Evolutionary conservation across 2,797 vertebrate species (phyloP), one percentile per base, ranked within the genome.

Genomic region (Hyperoplus lanceolatus): DNA sequence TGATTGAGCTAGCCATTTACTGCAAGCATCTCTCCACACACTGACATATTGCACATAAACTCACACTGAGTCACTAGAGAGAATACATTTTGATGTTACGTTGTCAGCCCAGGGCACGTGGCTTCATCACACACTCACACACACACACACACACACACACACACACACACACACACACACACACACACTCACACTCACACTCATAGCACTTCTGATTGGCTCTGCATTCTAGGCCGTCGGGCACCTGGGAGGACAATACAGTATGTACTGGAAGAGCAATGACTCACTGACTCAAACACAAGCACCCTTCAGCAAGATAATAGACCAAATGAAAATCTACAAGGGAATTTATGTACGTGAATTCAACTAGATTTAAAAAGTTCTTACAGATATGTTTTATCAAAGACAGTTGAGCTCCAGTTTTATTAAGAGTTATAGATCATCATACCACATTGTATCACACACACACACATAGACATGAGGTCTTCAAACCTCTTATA

Each of bases 71-170:
- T 73, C 75, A 58, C 56, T 58, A 57, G 58, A 70, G 83, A 79
- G 55, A 18, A 2, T 82, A 70, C 8, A 46, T 38, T 50, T 70
- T 82, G 80, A 86, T 80, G 76, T 73, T 75, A 45, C 70, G 64
- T 72, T 64, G 68, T 75, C 65, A 82, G 70, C 73, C 50, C 41
- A 6, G 68, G 75, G 75, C 57, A 61, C 3, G 2, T 49, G 76
- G 80, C 83, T 66, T 77, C 89, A 87, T 82, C 65, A 73, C 74
- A 77, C 69, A 55, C n/a, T n/a, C 29, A 29, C 29, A 29, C 29
- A 29, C 29, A 29, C 29, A 29, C 29, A 29, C 29, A 29, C 29
- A 29, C 29, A 29, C 29, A 29, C 29, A 29, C 29, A 29, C 29
- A 29, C 29, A 29, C 29, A 3, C 29, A 29, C 29, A 29, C 29